These are phyloP conservation scores for Oxygymnocypris stewartii DNA, from an alignment of 2,113 vertebrate genomes.

Conservation along the genomic window DNA sequence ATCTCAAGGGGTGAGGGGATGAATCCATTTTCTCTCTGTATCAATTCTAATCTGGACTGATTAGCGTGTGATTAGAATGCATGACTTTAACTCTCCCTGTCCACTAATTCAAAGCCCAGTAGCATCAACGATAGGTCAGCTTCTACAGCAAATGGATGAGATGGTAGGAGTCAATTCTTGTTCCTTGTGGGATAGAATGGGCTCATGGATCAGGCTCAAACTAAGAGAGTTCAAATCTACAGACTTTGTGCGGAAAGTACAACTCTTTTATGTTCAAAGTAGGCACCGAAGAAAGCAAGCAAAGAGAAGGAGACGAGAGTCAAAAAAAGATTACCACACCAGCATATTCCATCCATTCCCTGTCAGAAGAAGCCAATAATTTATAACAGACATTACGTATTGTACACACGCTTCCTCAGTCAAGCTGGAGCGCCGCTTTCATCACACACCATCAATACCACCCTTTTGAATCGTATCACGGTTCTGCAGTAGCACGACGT, in stretches of 20 bases:
- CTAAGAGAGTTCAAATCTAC: conserved; percentile 10
- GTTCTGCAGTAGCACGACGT: background rate
- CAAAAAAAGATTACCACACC: background rate
- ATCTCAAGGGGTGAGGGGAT: conserved; percentile 12
- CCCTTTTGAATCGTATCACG: background rate
- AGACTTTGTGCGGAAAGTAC: conserved; percentile 12
- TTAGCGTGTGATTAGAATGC: conserved; percentile 57
- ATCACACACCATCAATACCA: conserved; percentile 5
- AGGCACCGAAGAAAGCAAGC: background rate
- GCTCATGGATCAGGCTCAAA: conserved; percentile 9
- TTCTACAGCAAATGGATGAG: conserved; percentile 31
- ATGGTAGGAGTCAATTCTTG: background rate
- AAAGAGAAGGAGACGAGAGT: background rate
- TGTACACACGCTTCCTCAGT: background rate
- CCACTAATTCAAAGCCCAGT: conserved; percentile 50
- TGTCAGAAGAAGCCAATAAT: conserved; percentile 28
- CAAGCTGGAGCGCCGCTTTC: background rate
- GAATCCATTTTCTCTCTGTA: conserved; percentile 19
- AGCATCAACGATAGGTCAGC: conserved; percentile 46
- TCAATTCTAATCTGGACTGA: conserved; percentile 21
- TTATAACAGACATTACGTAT: background rate
- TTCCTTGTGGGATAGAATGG: conserved; percentile 35
- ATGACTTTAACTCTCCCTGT: conserved; percentile 53
- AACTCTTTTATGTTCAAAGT: conserved; percentile 11
- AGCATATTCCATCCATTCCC: conserved; percentile 10